phyloP scores from a whole-genome alignment of 2,888 invertebrate species.

The Portevinia maculata region DNA sequence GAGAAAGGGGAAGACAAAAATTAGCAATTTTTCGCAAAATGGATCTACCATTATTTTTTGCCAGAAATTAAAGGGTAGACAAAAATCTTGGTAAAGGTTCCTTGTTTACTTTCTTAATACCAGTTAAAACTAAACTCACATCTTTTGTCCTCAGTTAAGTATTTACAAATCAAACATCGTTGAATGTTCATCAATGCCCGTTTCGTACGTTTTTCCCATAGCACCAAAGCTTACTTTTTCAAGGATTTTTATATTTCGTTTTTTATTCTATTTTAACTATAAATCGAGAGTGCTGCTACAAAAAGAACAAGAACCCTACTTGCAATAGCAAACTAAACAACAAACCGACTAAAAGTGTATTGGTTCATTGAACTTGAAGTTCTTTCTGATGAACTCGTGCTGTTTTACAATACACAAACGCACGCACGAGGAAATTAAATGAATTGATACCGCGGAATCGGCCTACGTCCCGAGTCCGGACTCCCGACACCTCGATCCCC shows the following conservation, averaged over 20 bases:
- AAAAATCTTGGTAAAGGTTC: too few species aligned
- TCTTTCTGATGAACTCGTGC: constrained; percentile 70
- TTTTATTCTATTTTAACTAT: constrained; percentile 49
- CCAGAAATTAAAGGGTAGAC: too few species aligned
- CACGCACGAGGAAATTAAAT: constrained; percentile 73
- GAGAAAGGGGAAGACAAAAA: too few species aligned
- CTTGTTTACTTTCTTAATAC: too few species aligned
- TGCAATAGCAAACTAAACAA: constrained; percentile 36
- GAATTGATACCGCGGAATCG: constrained; percentile 71
- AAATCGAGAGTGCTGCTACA: constrained; percentile 39
- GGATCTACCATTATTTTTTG: too few species aligned
- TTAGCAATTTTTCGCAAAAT: too few species aligned
- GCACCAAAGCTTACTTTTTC: too few species aligned
- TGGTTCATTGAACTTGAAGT: constrained; percentile 73
- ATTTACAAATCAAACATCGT: too few species aligned
- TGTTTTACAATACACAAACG: constrained; percentile 58
- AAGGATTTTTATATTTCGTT: constrained; percentile 1
- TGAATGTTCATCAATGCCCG: too few species aligned
- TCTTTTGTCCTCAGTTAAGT: too few species aligned
- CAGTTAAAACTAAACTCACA: too few species aligned
- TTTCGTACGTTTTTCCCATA: too few species aligned
- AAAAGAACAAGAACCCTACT: not conserved
- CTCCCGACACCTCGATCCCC: constrained; percentile 1
- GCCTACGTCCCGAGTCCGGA: constrained; percentile 41
- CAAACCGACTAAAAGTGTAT: constrained; percentile 57